Evolutionary conservation across 1,140 invertebrate species (phyloP).

Genomic region (Maniola jurtina): DNA sequence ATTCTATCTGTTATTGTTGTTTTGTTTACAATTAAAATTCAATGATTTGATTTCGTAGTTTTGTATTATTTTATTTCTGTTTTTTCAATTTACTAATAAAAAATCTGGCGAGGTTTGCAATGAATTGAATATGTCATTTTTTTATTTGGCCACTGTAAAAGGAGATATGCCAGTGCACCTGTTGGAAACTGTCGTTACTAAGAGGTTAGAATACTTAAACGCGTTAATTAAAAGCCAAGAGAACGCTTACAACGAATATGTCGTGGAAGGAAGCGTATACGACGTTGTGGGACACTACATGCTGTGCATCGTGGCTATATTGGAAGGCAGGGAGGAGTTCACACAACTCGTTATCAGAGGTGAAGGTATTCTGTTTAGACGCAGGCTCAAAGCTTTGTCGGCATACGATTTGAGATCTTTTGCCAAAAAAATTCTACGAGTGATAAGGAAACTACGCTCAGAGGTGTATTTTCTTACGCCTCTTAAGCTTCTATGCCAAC

Average conservation of each 20-base stretch:
- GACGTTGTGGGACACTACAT: conserved; percentile 81
- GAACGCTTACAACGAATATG: conserved; percentile 69
- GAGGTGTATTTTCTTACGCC: conserved; percentile 37
- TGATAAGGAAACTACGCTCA: conserved; percentile 47
- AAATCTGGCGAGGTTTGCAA: too few species aligned
- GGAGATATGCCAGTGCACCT: conserved; percentile 56
- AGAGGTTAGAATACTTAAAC: conserved; percentile 53
- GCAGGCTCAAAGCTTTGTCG: conserved; percentile 48
- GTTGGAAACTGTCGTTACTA: conserved; percentile 48
- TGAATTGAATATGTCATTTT: conserved; percentile 50
- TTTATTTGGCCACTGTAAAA: conserved; percentile 56
- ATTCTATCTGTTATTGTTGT: too few species aligned
- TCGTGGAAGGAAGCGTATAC: conserved; percentile 79
- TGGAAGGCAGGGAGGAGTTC: conserved; percentile 46
- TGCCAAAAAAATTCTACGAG: conserved; percentile 61
- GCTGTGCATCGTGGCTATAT: conserved; percentile 70
- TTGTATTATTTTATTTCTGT: too few species aligned
- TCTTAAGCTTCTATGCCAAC: conserved; percentile 47
- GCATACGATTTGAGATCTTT: conserved; percentile 60
- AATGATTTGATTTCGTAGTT: too few species aligned
- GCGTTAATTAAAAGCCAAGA: conserved; percentile 51
- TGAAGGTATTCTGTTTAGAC: conserved; percentile 55
- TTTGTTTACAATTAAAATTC: too few species aligned
- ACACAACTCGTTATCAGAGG: conserved; percentile 46
- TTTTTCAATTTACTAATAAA: too few species aligned